Percentiles rank a stretch among this genome's conserved stretches.
Conservation (phyloP, 2,113 vertebrate genomes). For the Hydrolagus affinis region DNA sequence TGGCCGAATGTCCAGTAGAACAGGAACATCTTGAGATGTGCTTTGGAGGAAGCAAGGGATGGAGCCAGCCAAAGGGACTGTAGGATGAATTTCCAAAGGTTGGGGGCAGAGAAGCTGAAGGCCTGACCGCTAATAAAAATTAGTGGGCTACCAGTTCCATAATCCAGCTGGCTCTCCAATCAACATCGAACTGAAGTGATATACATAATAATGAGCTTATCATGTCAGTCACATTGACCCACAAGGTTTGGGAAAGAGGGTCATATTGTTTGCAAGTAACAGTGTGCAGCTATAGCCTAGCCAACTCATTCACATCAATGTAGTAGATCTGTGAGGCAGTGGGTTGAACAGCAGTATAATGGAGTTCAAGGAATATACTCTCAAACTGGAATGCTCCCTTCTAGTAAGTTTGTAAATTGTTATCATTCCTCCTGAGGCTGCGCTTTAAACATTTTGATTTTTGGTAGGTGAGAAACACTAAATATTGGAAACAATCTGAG, state of each 20-base stretch:
- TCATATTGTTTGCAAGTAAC: not conserved
- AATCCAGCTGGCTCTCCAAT: not conserved
- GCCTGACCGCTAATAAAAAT: too few relatives aligned
- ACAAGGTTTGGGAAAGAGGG: not conserved
- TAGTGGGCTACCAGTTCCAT: not conserved
- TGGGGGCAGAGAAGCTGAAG: too few relatives aligned
- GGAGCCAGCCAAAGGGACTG: too few relatives aligned
- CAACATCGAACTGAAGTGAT: not conserved
- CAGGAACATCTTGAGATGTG: too few relatives aligned
- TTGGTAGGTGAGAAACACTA: not conserved
- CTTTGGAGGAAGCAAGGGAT: too few relatives aligned
- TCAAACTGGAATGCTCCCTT: not conserved
- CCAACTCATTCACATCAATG: not conserved
- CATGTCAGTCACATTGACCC: not conserved
- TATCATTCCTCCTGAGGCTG: not conserved
- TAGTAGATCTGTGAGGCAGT: not conserved
- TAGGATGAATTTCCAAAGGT: too few relatives aligned
- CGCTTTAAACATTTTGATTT: not conserved
- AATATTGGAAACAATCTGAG: not conserved
- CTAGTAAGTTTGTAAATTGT: not conserved
- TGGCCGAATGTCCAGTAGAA: too few relatives aligned
- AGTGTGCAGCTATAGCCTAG: not conserved
- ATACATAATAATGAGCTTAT: not conserved
- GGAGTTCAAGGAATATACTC: not conserved
- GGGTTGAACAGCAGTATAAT: not conserved